phyloP scores from a whole-genome alignment of 2,888 invertebrate genomes.

The Oscheius sp. region DNA sequence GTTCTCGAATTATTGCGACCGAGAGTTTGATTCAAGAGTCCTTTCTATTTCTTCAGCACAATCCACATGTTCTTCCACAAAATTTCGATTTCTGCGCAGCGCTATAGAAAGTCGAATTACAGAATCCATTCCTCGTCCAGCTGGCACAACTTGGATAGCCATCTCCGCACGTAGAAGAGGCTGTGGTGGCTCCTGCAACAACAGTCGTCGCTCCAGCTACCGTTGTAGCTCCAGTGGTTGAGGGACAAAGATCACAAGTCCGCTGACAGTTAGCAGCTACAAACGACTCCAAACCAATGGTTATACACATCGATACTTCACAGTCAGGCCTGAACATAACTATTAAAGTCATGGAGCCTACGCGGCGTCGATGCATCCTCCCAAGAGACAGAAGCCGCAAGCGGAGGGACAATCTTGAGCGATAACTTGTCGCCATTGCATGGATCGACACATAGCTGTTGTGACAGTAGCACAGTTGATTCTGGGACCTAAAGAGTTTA shows the following conservation, averaged over 20 bases:
- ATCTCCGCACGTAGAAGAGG: background rate
- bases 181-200: background rate
- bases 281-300: too few relatives aligned
- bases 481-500: constrained; percentile 2
- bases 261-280: background rate
- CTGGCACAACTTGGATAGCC: background rate
- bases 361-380: constrained; percentile 9
- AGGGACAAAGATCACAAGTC: background rate
- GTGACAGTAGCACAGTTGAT: constrained; percentile 24
- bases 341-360: too few relatives aligned
- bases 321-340: too few relatives aligned
- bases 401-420: constrained; percentile 16
- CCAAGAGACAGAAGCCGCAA: constrained; percentile 19
- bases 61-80: constrained; percentile 4
- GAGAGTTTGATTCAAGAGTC: too few relatives aligned
- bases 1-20: too few relatives aligned
- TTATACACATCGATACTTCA: too few relatives aligned
- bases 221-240: too few relatives aligned
- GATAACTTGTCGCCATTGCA: constrained; percentile 13
- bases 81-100: background rate
- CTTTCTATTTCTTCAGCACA: too few relatives aligned
- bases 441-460: background rate
- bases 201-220: too few relatives aligned
- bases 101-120: background rate
- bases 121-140: background rate